Conservation (phyloP, 2,113 vertebrate genomes). For the Misgurnus mizolepis region DNA sequence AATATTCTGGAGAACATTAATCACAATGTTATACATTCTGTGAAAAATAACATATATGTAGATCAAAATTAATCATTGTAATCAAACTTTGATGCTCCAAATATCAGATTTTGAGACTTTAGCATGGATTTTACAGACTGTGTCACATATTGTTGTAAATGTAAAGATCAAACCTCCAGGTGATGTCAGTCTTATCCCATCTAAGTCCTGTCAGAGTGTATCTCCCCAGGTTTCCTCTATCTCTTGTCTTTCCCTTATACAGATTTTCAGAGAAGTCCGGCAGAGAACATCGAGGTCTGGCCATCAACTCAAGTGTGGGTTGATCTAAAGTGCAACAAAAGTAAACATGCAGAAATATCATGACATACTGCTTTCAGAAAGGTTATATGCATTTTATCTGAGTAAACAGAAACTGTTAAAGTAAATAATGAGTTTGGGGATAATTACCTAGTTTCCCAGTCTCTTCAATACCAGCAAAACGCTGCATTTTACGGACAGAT, state of each 20-base stretch:
- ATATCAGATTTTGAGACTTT: too few relatives aligned
- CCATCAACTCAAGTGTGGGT: constrained; percentile 9
- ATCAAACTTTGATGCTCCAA: too few relatives aligned
- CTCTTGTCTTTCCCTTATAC: constrained; percentile 27
- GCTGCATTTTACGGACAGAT: constrained; percentile 74
- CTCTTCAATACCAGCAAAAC: constrained; percentile 70
- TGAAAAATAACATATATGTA: too few relatives aligned
- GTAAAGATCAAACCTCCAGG: constrained; percentile 39
- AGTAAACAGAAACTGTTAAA: neutral
- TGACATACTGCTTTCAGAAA: neutral
- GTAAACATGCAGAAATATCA: neutral
- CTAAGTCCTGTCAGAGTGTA: constrained; percentile 40
- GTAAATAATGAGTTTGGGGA: neutral
- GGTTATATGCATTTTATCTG: neutral
- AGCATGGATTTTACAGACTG: too few relatives aligned
- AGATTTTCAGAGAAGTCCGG: constrained; percentile 26
- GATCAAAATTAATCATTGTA: too few relatives aligned
- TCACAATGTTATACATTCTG: too few relatives aligned
- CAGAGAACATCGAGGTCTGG: constrained; percentile 32
- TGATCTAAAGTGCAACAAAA: constrained; percentile 29
- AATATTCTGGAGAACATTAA: neutral
- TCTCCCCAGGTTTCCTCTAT: constrained; percentile 16
- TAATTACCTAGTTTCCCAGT: constrained; percentile 71
- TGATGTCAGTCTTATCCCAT: constrained; percentile 44
- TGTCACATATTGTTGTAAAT: too few relatives aligned